Evolutionary conservation across 1,140 invertebrate genomes (phyloP).

Genomic region (Dendrolimus punctatus): DNA sequence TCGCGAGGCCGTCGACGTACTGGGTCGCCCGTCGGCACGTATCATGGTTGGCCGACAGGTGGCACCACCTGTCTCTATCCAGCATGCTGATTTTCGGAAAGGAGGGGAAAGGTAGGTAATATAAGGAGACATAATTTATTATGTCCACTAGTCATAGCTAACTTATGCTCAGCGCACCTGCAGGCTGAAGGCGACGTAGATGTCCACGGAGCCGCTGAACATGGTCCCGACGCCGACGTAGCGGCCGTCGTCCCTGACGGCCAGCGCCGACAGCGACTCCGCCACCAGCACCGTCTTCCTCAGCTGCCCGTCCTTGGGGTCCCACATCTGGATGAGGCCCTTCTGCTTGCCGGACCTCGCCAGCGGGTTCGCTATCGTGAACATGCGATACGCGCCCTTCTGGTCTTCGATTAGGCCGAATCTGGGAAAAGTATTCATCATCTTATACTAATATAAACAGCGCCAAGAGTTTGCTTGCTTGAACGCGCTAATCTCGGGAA

Average conservation of each 20-base stretch:
- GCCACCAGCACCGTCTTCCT: constrained; percentile 72
- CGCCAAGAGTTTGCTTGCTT: no score
- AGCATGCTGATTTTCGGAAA: no score
- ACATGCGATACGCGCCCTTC: constrained; percentile 78
- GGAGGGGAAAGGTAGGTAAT: no score
- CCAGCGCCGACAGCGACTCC: constrained; percentile 88
- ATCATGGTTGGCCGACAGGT: no score
- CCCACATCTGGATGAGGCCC: constrained; percentile 84
- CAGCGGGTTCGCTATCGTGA: constrained; percentile 87
- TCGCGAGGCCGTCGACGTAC: no score
- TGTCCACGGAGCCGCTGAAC: constrained; percentile 91
- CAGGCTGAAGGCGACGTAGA: constrained; percentile 93
- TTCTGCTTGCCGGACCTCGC: constrained; percentile 78
- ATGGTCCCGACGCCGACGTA: constrained; percentile 95
- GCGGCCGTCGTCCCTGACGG: constrained; percentile 91
- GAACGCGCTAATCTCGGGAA: no score
- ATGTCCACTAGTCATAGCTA: no score
- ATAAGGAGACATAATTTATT: no score
- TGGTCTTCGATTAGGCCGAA: constrained; percentile 81
- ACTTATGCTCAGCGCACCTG: constrained; percentile 79
- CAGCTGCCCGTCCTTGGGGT: constrained; percentile 67
- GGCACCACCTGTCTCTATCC: no score
- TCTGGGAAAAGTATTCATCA: constrained; percentile 46
- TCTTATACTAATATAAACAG: not conserved
- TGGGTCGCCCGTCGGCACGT: no score